Evolutionary conservation across 2,888 invertebrate species (phyloP), one percentile per base, ranked within the genome.

Genomic region (Parelbella ahira): DNA sequence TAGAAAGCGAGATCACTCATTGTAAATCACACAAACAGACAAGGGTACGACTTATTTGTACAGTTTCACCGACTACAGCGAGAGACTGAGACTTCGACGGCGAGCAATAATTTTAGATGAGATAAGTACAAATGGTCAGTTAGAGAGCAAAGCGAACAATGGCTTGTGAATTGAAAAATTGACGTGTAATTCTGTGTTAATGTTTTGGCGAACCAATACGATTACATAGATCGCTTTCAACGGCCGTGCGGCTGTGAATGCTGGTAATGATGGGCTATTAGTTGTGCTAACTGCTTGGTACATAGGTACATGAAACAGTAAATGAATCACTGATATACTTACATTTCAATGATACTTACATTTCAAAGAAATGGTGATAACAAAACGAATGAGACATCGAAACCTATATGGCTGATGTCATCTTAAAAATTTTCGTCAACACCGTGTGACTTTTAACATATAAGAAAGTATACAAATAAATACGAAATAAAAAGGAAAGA

Each of bases 61-160:
- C 56, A 65, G 62, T 70, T 71, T 73, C 67, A 65, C 63, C 68
- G 57, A 72, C 72, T 68, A 68, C 54, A 44, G 50, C 50, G 51
- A 63, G 63, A 58, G 56, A 52, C 49, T 53, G 63, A 58, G 56
- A 52, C 49, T 53, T 51, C 54, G 48, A 15, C 19, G 47, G 55
- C 51, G 51, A 63, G 58, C 74, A 69, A 67, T 77, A 70, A 78
- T 74, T 77, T 74, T 49, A 64, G 56, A 55, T 54, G 61, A 64
- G 73, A 78, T 72, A 71, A 70, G 55, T 59, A 57, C 53, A 58
- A 65, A 58, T 55, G 58, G 53, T 52, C 59, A 58, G 63, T 60
- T 60, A 57, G 57, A 53, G 46, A 49, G 49, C 52, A 41, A 49
- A 46, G 56, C 59, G 64, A 69, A 78, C 78, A 77, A 80, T 76